Conservation (phyloP, 2,888 invertebrate genomes). For the Euphydryas editha region DNA sequence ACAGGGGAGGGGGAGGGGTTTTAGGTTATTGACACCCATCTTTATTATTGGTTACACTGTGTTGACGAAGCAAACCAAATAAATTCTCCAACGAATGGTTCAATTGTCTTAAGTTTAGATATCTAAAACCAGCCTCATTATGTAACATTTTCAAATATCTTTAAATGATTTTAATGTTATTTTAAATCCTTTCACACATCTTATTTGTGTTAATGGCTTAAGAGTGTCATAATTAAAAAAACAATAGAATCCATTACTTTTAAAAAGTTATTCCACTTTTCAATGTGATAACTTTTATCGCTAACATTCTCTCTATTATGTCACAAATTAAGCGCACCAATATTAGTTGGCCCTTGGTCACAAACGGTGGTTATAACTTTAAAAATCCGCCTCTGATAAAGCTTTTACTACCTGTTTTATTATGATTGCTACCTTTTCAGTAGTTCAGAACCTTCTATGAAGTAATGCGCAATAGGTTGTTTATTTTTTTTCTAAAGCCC, state of each 20-base stretch:
- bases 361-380: background rate
- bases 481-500: background rate
- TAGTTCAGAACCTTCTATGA: background rate
- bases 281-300: too few species aligned
- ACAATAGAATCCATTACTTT: too few species aligned
- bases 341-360: background rate
- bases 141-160: too few species aligned
- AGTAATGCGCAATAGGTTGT: background rate
- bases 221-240: background rate
- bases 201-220: background rate
- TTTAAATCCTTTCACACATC: too few species aligned
- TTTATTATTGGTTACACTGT: slow-evolving; percentile 7
- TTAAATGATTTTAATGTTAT: too few species aligned
- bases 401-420: background rate
- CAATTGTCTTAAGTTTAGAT: slow-evolving; percentile 17
- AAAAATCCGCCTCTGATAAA: background rate
- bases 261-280: too few species aligned
- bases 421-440: background rate
- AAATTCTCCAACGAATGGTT: too few species aligned
- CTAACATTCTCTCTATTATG: too few species aligned
- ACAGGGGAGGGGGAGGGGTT: too few species aligned
- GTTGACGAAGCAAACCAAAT: too few species aligned
- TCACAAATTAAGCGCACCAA: background rate
- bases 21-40: too few species aligned
- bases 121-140: background rate